These are phyloP conservation scores for Holocentrus rufus DNA, from an alignment of 2,797 vertebrate species.

Conservation along the genomic window DNA sequence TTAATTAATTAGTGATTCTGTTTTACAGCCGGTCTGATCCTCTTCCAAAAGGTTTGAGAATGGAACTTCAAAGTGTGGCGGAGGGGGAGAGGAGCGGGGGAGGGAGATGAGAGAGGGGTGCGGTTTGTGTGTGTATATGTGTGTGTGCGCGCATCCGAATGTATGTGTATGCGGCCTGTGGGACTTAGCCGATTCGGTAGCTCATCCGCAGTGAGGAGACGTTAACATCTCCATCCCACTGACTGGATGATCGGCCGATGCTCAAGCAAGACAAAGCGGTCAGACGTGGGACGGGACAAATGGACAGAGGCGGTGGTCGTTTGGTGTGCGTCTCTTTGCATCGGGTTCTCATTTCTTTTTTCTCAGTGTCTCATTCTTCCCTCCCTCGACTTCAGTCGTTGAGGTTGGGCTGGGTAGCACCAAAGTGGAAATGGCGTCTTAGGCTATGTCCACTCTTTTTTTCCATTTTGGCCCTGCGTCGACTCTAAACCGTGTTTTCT, in stretches of 20 bases:
- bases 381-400: too few relatives aligned
- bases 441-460: too few relatives aligned
- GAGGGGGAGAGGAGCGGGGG: constrained; percentile 75
- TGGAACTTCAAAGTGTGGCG: constrained; percentile 93
- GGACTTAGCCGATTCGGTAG: constrained; percentile 75
- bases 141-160: constrained; percentile 27
- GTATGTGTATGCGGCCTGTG: not conserved
- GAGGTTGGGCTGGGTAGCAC: not conserved
- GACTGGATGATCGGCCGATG: constrained; percentile 48
- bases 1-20: constrained; percentile 99
- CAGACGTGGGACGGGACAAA: constrained; percentile 6
- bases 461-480: too few relatives aligned
- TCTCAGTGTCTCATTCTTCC: not conserved
- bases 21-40: constrained; percentile 99
- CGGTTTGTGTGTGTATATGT: constrained; percentile 49
- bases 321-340: not conserved
- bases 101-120: constrained; percentile 55
- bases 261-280: constrained; percentile 41
- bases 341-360: not conserved
- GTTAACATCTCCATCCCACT: constrained; percentile 52
- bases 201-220: not conserved
- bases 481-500: too few relatives aligned
- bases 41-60: constrained; percentile 98
- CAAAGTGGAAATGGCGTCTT: too few relatives aligned
- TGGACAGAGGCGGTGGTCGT: not conserved